Evolutionary conservation across 2,113 vertebrate genomes (phyloP), one percentile per base, ranked within the genome.

Genomic region (Columbina picui): DNA sequence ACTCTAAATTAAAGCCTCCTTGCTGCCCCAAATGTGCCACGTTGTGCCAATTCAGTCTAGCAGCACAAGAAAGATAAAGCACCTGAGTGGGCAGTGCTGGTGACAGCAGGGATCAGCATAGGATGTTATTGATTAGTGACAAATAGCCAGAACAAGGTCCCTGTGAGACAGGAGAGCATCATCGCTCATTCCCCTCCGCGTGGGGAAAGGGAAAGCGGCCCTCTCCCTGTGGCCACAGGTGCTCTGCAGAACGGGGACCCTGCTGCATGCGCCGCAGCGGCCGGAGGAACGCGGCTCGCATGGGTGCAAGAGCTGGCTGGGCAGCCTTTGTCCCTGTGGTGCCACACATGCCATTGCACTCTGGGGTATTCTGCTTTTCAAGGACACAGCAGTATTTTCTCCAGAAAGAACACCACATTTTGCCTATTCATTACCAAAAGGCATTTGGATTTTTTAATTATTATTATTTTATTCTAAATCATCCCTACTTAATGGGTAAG

Each of bases 101-200:
- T 61, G 92, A 45, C 71, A 93, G 34, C 47, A 29, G 55, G 6
- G 36, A 67, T 84, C 76, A 47, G 83, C 56, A 52, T 30, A 41
- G 23, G 91, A 74, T 71, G 86, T 67, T 59, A 57, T 41, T 70
- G 41, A 21, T 21, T 80, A 70, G 71, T 45, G 73, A 55, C 63
- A 91, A 88, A 60, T 27, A 73, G 83, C 50, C 10, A 86, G 86
- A 80, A 74, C 76, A 56, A 84, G 59, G 88, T 84, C 45, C 55
- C 10, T 17, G 1, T 10, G 68, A 32, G 93, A 84, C 0, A 75
- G 73, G 26, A 78, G n/a, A 89, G 47, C 73, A 78, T 53, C 69
- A 53, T 0, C 6, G 12, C 32, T 49, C 56, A 43, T 20, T 84
- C 60, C 61, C 49, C 38, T 81, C 1, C 23, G 84, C 39, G 18